Evolutionary conservation across 2,797 vertebrate genomes (phyloP).

Genomic region (Enteromius treurensis): DNA sequence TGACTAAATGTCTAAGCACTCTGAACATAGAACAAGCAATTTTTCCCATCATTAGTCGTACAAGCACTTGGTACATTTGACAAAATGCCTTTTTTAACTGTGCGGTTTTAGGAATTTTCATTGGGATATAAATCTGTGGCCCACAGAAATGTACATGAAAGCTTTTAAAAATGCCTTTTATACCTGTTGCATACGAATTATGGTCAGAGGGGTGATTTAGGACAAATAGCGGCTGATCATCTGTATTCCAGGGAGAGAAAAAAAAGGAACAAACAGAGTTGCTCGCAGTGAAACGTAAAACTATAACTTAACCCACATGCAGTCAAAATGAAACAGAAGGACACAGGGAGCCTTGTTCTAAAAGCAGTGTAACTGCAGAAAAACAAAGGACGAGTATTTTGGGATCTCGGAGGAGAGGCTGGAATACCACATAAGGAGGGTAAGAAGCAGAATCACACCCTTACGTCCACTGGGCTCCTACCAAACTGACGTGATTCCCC

Average conservation of each 20-base stretch:
- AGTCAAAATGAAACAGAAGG: neutral
- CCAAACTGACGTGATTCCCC: constrained; percentile 8
- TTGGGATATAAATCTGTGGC: constrained; percentile 52
- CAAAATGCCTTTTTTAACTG: constrained; percentile 31
- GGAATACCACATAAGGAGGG: constrained; percentile 31
- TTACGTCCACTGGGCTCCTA: constrained; percentile 20
- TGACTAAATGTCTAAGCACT: constrained; percentile 48
- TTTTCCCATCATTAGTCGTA: constrained; percentile 53
- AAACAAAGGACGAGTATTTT: constrained; percentile 51
- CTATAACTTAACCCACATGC: constrained; percentile 7
- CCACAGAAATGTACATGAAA: constrained; percentile 43
- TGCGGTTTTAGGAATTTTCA: constrained; percentile 55
- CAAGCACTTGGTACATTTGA: constrained; percentile 48
- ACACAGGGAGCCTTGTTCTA: constrained; percentile 23
- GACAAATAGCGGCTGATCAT: constrained; percentile 16
- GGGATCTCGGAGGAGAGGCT: constrained; percentile 22
- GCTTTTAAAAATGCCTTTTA: constrained; percentile 45
- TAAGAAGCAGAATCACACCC: constrained; percentile 35
- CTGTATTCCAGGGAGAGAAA: constrained; percentile 26
- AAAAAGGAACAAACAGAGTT: constrained; percentile 44
- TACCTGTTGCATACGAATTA: constrained; percentile 30
- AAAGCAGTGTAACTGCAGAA: constrained; percentile 22
- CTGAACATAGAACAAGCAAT: constrained; percentile 45
- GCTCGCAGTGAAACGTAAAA: constrained; percentile 20
- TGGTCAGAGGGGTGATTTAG: constrained; percentile 38